Base-by-base conservation (phyloP, 2,888 invertebrate species). In the Theodoxus fluviatilis region DNA sequence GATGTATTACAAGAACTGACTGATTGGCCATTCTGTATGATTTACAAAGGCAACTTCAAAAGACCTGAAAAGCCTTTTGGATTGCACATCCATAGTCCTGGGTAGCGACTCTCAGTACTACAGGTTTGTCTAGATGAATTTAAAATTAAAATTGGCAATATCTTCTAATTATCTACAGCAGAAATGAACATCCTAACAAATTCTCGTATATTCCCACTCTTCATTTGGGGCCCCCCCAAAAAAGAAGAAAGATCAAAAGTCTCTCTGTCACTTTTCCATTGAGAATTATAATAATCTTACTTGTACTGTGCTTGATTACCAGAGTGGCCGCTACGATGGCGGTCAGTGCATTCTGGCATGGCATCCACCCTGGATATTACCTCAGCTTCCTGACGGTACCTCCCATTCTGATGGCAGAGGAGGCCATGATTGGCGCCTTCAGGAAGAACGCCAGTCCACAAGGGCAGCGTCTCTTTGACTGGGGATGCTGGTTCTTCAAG, bases 291-390 rank as follows among this genome's bases (percentile, higher is more conserved):
- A n/a, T 35, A 37, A 31, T 25, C 18, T 40, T n/a, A 18, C 28
- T 1, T 68, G 9, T 33, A 22, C 18, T 33, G 22, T 31, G 6
- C 49, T 69, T 57, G 28, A 15, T n/a, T 79, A 80, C 76, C 81
- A 90, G 90, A 73, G 88, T 89, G 67, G 85, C 87, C 6, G 92
- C 92, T 0, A 96, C 96, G 0, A 91, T 98, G 87, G 89, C 93
- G 69, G 92, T 95, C 15, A 97, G 96, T 1, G 93, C 98, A 2
- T 91, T 94, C 76, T 98, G 98, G 98, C 98, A 98, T 85, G 98
- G 98, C 1, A 92, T 94, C 78, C 93, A 96, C 78, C 91, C 94
- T 0, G 98, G 98, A 0, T 96, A 98, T 87, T 98, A 96, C 87
- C 91, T 96, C 80, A 95, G 95, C 81, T 93, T 98, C 79, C 92